Percentiles rank a stretch among this genome's conserved stretches.
These are phyloP conservation scores for Ptychoptera albimana DNA, from an alignment of 2,888 invertebrate genomes.

Conservation along the genomic window DNA sequence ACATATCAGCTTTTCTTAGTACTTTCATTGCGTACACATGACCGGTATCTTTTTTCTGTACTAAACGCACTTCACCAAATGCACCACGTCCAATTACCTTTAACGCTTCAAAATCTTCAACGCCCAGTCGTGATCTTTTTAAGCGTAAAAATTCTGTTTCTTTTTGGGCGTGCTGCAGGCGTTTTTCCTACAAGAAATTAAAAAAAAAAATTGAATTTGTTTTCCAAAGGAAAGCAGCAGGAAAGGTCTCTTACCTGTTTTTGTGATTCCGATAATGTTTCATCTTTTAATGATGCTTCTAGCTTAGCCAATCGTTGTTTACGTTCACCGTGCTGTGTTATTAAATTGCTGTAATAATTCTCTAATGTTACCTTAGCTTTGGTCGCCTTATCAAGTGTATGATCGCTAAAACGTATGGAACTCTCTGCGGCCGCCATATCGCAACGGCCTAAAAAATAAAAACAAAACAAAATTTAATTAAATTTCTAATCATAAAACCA, in stretches of 20 bases:
- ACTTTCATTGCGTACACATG: slow-evolving; percentile 99
- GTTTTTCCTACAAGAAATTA: slow-evolving; percentile 20
- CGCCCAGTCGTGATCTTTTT: slow-evolving; percentile 88
- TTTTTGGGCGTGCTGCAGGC: slow-evolving; percentile 92
- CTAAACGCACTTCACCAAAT: slow-evolving; percentile 89
- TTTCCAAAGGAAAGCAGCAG: background rate
- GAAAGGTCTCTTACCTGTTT: slow-evolving; percentile 67
- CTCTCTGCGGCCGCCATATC: slow-evolving; percentile 64
- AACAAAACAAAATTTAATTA: too few relatives aligned
- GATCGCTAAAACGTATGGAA: slow-evolving; percentile 84
- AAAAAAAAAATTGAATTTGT: background rate
- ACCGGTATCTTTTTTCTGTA: slow-evolving; percentile 98
- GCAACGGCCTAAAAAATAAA: too few relatives aligned
- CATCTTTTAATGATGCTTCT: slow-evolving; percentile 93
- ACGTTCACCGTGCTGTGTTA: slow-evolving; percentile 93
- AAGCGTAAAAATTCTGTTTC: slow-evolving; percentile 96
- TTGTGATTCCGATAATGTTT: slow-evolving; percentile 85
- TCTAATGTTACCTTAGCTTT: slow-evolving; percentile 98
- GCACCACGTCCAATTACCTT: slow-evolving; percentile 93
- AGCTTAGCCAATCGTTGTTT: slow-evolving; percentile 87
- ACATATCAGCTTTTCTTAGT: slow-evolving; percentile 94
- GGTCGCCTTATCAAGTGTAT: slow-evolving; percentile 96
- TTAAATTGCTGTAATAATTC: slow-evolving; percentile 97
- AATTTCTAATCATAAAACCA: too few relatives aligned
- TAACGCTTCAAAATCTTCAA: slow-evolving; percentile 95